Conservation (phyloP, 2,888 invertebrate species). For the Phortica okadai region DNA sequence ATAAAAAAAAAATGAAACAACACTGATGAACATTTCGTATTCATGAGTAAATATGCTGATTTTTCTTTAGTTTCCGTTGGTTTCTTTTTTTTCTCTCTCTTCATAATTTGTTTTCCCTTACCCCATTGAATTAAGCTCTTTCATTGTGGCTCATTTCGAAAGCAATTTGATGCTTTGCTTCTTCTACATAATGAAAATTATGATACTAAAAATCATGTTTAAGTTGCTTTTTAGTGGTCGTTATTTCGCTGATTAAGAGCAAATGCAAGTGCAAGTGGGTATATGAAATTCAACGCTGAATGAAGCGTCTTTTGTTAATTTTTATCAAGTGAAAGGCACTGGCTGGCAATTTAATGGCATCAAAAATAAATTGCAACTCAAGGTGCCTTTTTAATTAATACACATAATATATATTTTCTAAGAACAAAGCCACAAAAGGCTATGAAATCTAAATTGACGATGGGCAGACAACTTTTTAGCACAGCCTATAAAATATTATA, state of each 20-base stretch:
- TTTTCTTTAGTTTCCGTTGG: slow-evolving; percentile 14
- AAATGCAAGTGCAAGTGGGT: background rate
- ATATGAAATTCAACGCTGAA: no score
- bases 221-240: slow-evolving; percentile 10
- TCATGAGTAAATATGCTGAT: slow-evolving; percentile 61
- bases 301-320: no score
- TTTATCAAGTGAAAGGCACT: no score
- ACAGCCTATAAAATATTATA: no score
- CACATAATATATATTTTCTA: no score
- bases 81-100: background rate
- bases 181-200: slow-evolving; percentile 27
- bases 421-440: no score
- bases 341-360: no score
- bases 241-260: background rate
- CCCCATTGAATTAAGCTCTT: background rate
- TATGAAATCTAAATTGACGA: no score
- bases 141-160: slow-evolving; percentile 13
- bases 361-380: no score
- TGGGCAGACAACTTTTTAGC: no score
- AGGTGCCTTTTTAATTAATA: no score
- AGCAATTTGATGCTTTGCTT: slow-evolving; percentile 25
- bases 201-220: slow-evolving; percentile 20
- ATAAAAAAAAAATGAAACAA: background rate
- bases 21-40: slow-evolving; percentile 43
- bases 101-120: slow-evolving; percentile 29